Evolutionary conservation across 2,113 vertebrate genomes (phyloP).

Genomic region (Platycercus adscitus): DNA sequence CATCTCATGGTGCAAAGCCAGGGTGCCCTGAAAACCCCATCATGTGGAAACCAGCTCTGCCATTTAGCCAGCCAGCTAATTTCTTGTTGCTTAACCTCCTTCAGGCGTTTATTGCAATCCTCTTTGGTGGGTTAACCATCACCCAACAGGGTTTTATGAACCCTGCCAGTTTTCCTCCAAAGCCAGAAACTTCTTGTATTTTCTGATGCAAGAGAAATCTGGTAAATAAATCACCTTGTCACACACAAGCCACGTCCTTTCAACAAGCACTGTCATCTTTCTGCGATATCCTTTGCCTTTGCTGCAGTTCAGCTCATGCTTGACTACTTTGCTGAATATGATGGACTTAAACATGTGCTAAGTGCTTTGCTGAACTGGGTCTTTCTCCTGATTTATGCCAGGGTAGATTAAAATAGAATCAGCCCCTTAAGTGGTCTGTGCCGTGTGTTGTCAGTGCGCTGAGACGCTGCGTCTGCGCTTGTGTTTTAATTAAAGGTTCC

Average conservation of each 20-base stretch:
- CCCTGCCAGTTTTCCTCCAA: background rate
- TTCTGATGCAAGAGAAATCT: background rate
- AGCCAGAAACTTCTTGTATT: background rate
- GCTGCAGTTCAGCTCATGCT: background rate
- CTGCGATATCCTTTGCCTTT: background rate
- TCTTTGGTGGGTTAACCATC: slow-evolving; percentile 15
- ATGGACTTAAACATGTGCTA: slow-evolving; percentile 64
- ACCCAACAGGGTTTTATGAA: slow-evolving; percentile 26
- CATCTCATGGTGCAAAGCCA: background rate
- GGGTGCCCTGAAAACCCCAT: background rate
- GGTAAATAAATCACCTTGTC: background rate
- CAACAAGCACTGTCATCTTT: background rate
- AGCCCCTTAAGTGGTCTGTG: slow-evolving; percentile 33
- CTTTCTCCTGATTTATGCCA: slow-evolving; percentile 48
- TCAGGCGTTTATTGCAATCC: background rate
- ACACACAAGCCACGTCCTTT: background rate
- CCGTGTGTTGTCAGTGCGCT: background rate
- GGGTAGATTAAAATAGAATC: slow-evolving; percentile 52
- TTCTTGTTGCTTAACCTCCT: background rate
- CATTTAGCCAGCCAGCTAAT: background rate
- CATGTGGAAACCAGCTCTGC: background rate
- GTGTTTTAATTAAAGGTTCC: slow-evolving; percentile 68
- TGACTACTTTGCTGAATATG: slow-evolving; percentile 32
- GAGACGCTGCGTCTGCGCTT: background rate
- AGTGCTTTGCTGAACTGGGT: slow-evolving; percentile 57